phyloP scores from a whole-genome alignment of 2,797 vertebrate genomes.

The Chelon auratus region DNA sequence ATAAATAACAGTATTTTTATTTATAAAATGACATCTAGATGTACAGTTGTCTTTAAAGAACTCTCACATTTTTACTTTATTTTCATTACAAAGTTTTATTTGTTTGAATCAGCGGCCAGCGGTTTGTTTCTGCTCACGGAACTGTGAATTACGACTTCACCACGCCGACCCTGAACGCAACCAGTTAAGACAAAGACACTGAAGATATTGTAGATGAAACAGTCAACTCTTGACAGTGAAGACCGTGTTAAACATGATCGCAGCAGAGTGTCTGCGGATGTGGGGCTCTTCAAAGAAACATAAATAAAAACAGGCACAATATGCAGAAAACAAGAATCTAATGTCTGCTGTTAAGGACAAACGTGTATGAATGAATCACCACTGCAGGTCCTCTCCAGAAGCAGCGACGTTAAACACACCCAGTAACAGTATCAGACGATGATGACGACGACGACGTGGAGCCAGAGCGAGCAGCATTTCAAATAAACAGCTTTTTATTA shows the following conservation, averaged over 20 bases:
- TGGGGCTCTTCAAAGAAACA: not conserved
- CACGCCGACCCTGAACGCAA: constrained; percentile 5
- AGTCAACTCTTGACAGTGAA: constrained; percentile 18
- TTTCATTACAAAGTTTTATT: not conserved
- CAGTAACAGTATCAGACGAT: not conserved
- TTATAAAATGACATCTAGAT: no score
- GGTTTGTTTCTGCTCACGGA: not conserved
- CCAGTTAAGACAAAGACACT: not conserved
- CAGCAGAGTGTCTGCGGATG: constrained; percentile 17
- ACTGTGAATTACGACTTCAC: not conserved
- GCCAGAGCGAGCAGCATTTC: constrained; percentile 33
- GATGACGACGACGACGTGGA: not conserved
- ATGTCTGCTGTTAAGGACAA: constrained; percentile 1
- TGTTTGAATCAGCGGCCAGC: not conserved
- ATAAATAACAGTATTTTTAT: no score
- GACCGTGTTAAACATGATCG: constrained; percentile 13
- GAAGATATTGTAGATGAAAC: constrained; percentile 1
- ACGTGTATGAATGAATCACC: constrained; percentile 10
- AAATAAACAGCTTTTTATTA: constrained; percentile 52
- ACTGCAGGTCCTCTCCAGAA: constrained; percentile 4
- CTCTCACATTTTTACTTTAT: constrained; percentile 7
- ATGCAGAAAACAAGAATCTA: constrained; percentile 37
- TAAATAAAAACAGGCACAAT: constrained; percentile 58
- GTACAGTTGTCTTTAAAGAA: no score
- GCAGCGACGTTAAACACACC: constrained; percentile 11